Conservation (phyloP, 2,113 vertebrate genomes). For the Australoheros scitulus region DNA sequence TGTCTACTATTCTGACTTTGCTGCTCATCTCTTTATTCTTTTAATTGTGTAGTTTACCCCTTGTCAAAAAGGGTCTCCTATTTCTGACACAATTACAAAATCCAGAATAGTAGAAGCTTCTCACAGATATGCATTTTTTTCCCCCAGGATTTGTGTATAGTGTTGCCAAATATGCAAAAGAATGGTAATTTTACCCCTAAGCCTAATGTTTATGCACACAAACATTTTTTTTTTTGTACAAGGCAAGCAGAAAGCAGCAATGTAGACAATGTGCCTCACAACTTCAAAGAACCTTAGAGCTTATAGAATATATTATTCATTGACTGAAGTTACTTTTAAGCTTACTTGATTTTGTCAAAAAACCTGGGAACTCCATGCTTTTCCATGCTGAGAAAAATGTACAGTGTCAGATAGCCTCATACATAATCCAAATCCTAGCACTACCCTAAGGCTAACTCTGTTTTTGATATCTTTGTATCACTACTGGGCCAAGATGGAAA, state of each 20-base stretch:
- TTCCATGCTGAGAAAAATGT: not conserved
- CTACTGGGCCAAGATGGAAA: not conserved
- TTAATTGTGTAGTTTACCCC: not conserved
- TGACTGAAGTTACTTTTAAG: slow-evolving; percentile 1
- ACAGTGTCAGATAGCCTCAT: not conserved
- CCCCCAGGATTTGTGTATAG: not conserved
- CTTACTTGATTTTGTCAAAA: slow-evolving; percentile 1
- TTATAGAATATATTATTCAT: not conserved
- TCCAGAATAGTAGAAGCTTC: not conserved
- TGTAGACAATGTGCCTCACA: not conserved
- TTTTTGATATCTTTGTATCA: slow-evolving; percentile 30
- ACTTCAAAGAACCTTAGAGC: not conserved
- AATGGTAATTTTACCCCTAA: not conserved
- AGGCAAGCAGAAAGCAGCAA: not conserved
- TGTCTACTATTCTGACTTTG: not conserved
- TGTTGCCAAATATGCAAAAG: not conserved
- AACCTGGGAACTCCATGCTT: not conserved
- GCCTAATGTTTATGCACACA: not conserved
- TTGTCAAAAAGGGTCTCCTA: not conserved
- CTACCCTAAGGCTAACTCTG: not conserved
- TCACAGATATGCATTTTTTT: not conserved
- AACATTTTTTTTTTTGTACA: not conserved
- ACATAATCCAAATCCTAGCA: not conserved
- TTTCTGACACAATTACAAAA: not conserved
- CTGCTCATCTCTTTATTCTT: not conserved